Percentiles rank a stretch among this genome's conserved stretches.
Evolutionary conservation across 2,888 invertebrate genomes (phyloP).

Genomic region (Leistus spinibarbis): DNA sequence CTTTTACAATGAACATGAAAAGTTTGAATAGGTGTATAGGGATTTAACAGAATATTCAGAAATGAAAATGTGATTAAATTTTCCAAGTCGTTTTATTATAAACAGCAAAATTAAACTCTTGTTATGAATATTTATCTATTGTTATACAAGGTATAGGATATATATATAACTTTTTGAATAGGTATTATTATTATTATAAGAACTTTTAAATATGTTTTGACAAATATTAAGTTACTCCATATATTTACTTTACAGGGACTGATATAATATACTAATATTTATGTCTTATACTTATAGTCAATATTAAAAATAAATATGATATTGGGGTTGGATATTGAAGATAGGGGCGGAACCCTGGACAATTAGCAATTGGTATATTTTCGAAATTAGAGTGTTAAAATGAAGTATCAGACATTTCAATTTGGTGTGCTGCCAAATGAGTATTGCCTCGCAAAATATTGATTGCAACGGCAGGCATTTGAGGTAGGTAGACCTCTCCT

Average conservation of each 20-base stretch:
- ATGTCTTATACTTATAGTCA: no score
- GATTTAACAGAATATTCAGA: constrained; percentile 14
- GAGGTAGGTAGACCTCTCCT: neutral
- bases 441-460: neutral
- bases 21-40: neutral
- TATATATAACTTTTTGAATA: neutral
- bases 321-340: no score
- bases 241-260: no score
- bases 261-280: no score
- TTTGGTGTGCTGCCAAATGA: neutral
- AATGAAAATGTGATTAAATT: constrained; percentile 18
- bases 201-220: no score
- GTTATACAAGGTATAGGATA: neutral
- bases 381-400: neutral
- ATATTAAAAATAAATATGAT: no score
- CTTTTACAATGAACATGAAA: constrained; percentile 12
- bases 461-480: neutral
- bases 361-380: neutral
- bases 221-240: no score
- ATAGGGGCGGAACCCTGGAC: neutral
- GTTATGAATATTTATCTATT: neutral
- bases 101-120: neutral
- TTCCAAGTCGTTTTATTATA: neutral
- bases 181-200: no score
- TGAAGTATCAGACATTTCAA: neutral